phyloP scores from a whole-genome alignment of 1,140 invertebrate species.

The Ruditapes philippinarum region DNA sequence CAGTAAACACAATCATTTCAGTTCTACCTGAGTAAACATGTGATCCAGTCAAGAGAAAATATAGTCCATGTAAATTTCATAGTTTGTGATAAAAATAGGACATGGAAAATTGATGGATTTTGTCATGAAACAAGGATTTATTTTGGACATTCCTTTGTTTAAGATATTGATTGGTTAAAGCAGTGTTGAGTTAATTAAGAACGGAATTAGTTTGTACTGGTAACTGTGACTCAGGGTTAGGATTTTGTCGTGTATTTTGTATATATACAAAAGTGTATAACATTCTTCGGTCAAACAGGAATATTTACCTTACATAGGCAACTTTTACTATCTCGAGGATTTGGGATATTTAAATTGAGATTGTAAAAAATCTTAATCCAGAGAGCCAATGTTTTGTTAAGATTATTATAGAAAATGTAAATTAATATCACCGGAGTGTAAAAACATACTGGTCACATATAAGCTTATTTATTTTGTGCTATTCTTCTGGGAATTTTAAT shows the following conservation, averaged over 20 bases:
- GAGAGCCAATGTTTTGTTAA: too few species aligned
- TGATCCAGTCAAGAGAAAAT: constrained; percentile 51
- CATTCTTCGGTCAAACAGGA: neutral
- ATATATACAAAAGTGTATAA: neutral
- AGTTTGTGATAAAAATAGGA: constrained; percentile 55
- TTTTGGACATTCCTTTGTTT: constrained; percentile 50
- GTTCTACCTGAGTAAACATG: constrained; percentile 67
- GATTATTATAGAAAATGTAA: too few species aligned
- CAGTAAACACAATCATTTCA: constrained; percentile 46
- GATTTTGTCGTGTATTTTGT: neutral
- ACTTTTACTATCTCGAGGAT: neutral
- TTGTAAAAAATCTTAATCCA: too few species aligned
- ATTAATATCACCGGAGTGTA: too few species aligned
- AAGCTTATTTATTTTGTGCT: too few species aligned
- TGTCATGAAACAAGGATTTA: neutral
- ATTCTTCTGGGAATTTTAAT: too few species aligned
- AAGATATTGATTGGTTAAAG: constrained; percentile 31
- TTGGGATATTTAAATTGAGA: constrained; percentile 4
- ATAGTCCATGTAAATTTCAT: constrained; percentile 49
- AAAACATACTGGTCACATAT: too few species aligned
- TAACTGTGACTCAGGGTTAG: constrained; percentile 8
- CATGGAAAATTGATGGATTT: constrained; percentile 35
- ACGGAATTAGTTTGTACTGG: constrained; percentile 16
- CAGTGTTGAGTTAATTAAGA: constrained; percentile 28
- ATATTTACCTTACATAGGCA: neutral